Conservation (phyloP, 1,140 invertebrate genomes). For the Diabrotica undecimpunctata region DNA sequence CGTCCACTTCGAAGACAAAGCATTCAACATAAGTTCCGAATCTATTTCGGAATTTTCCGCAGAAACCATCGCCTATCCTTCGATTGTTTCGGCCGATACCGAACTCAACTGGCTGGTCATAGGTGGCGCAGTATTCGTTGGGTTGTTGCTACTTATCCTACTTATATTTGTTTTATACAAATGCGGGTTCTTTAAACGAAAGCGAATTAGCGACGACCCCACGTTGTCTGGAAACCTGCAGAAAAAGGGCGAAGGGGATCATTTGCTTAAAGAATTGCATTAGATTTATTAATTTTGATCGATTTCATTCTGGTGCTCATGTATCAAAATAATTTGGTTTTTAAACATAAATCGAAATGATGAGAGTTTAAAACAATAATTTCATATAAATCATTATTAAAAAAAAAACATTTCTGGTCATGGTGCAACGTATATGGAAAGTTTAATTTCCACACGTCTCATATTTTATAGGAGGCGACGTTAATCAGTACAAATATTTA, state of each 20-base stretch:
- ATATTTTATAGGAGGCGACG: no score
- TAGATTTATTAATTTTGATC: neutral
- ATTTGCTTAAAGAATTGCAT: constrained; percentile 23
- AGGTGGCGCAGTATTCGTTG: constrained; percentile 72
- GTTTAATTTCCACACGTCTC: no score
- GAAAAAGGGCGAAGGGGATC: constrained; percentile 55
- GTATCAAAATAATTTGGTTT: no score
- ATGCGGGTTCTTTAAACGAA: constrained; percentile 84
- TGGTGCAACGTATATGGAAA: no score
- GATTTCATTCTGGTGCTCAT: no score
- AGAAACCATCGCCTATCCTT: constrained; percentile 76
- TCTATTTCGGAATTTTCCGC: constrained; percentile 59
- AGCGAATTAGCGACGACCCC: constrained; percentile 66
- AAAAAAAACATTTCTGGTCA: no score
- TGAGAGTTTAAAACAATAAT: no score
- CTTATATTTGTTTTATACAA: constrained; percentile 78
- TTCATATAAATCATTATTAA: no score
- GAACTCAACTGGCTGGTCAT: constrained; percentile 78
- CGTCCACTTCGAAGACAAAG: constrained; percentile 67
- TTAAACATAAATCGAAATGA: no score
- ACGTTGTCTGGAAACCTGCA: constrained; percentile 78
- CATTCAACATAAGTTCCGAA: constrained; percentile 67
- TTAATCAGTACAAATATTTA: no score
- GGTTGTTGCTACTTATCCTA: constrained; percentile 72
- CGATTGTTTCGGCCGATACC: constrained; percentile 63